Base-by-base conservation (phyloP, 2,888 invertebrate species). In the Formica aserva region DNA sequence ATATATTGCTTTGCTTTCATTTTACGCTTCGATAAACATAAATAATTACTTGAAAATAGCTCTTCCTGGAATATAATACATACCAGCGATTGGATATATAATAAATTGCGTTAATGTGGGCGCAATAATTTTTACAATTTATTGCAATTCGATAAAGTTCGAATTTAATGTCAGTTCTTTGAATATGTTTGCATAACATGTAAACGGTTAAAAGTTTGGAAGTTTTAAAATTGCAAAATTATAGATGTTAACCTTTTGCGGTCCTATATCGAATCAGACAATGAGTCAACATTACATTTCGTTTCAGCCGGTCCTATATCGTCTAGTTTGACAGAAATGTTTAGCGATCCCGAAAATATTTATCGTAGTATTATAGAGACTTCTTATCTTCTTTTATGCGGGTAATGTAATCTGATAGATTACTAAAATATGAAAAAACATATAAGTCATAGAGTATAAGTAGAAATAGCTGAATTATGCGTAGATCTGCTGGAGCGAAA, bases 121-220 rank as follows among this genome's bases (percentile, higher is more conserved):
- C 60, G 32, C 41, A 18, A 45, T 71, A 45, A 80, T 80, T 72
- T 80, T 80, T 71, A 26, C 45, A 45, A 72, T 60, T 72, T 57
- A 29, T 71, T 11, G 32, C 71, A 69, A 69, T 55, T 72, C 60
- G 45, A 60, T 71, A 9, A 71, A 45, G 60, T 45, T 57, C 32
- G 69, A 11, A 26, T 60, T 57, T 57, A 18, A 15, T 32, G 18
- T 45, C 35, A 9, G 18, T 57, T 22, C 78, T 35, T 71, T 13
- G 60, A 45, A 60, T 72, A 41, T 52, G 45, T 71, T 80, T 80
- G 45, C 32, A 32, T 45, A 18, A 57, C 60, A 22, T 45, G 26
- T 45, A 32, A 78, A 45, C 45, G 41, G 60, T 60, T 78, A 71
- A 78, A 78, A 78, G 69, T 69, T 41, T 41, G 18, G 32, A 45